phyloP scores from a whole-genome alignment of 2,113 vertebrate species.

The Paradoxurus hermaphroditus region DNA sequence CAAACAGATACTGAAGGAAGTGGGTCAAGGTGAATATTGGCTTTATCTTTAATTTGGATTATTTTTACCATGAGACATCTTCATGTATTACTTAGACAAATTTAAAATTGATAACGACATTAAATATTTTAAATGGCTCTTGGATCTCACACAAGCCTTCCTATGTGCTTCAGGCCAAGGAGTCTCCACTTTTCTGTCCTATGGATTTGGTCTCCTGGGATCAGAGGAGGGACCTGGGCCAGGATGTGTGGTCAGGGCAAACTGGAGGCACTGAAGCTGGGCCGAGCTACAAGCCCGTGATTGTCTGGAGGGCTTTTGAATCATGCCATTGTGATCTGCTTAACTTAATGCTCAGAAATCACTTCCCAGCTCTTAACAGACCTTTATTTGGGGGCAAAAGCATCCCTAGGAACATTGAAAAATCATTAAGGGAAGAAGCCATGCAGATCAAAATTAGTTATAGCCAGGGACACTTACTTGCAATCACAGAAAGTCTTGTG shows the following conservation, averaged over 20 bases:
- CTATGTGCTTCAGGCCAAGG: not conserved
- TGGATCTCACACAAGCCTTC: not conserved
- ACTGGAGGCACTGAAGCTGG: not conserved
- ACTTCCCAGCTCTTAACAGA: not conserved
- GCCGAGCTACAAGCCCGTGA: not conserved
- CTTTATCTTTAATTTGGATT: conserved; percentile 13
- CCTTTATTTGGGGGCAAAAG: not conserved
- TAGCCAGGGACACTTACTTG: conserved; percentile 62
- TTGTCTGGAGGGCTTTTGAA: not conserved
- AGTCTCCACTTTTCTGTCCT: not conserved
- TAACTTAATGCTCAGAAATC: not conserved
- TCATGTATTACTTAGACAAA: conserved; percentile 23
- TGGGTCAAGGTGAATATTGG: not conserved
- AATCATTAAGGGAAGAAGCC: not conserved
- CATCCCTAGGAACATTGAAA: not conserved
- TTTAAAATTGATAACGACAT: conserved; percentile 40
- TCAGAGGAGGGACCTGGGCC: not conserved
- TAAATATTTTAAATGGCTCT: conserved; percentile 12
- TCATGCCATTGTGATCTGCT: not conserved
- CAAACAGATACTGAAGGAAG: not conserved
- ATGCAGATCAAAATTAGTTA: not conserved
- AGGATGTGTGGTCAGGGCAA: not conserved
- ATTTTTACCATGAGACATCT: not conserved
- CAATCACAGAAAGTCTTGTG: conserved; percentile 61
- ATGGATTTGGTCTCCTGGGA: too few species aligned